Evolutionary conservation across 2,113 vertebrate species (phyloP), one percentile per base, ranked within the genome.

Genomic region (Phyllostomus discolor): DNA sequence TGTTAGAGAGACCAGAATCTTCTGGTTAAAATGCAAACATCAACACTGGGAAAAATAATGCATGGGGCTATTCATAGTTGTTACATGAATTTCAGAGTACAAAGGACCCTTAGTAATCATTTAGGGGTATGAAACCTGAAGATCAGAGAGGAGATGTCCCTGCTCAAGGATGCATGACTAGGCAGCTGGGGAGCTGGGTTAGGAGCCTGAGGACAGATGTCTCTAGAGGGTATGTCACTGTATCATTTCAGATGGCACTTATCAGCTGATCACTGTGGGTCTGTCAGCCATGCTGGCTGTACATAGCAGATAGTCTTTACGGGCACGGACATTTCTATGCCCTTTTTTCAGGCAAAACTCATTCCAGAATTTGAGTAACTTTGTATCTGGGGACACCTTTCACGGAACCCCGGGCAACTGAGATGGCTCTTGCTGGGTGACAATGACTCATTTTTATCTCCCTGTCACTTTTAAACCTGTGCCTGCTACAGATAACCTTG

Each of bases 381-480:
- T 91, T 96, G 95, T 89, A 94, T 95, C 91, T 94, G 93, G 95
- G 91, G 96, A 96, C 79, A 87, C 0, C 12, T 86, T 95, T 96
- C 82, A 28, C 33, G 0, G 88, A 96, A 88, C 88, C 87, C 80
- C 0, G 2, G 75, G 94, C 5, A 4, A 94, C 87, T 87, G 88
- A 72, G 81, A 67, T 92, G 96, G 94, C 94, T 95, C 57, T 20
- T 1, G 11, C 66, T n/a, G 85, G 91, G 88, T 78, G 81, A 78
- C 0, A 31, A 79, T 96, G 97, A 97, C 90, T 97, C 97, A 96
- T 81, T 96, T 97, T 97, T 96, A 97, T 91, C 80, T 72, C 35
- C 87, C 69, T 0, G 4, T 76, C 0, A 28, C 84, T 80, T 90
- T 92, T 4, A 0, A 95, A 88, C 88, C 88, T 66, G 84, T 88